phyloP scores from a whole-genome alignment of 2,113 vertebrate genomes.

The Camelus bactrianus region DNA sequence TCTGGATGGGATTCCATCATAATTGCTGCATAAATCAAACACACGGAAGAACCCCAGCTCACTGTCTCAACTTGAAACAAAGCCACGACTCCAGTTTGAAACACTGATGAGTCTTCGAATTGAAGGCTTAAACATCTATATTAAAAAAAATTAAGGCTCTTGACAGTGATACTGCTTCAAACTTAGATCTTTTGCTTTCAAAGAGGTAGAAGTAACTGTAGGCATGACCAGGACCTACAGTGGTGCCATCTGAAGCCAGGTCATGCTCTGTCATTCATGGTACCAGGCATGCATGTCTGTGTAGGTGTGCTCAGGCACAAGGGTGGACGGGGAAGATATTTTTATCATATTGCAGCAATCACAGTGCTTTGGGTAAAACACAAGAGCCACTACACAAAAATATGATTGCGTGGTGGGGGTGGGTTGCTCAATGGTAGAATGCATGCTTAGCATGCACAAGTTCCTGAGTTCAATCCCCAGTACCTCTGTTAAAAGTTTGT shows the following conservation, averaged over 20 bases:
- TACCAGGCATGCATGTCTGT: accelerated
- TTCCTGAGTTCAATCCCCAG: too few relatives aligned
- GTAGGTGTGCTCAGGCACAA: not conserved
- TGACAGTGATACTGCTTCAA: constrained; percentile 56
- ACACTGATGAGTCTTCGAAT: constrained; percentile 46
- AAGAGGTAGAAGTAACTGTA: constrained; percentile 50
- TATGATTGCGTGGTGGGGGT: not conserved
- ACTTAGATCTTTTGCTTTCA: constrained; percentile 38
- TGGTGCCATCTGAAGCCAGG: constrained; percentile 58
- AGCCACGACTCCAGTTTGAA: constrained; percentile 51
- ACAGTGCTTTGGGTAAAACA: not conserved
- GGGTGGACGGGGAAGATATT: not conserved
- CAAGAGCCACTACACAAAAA: constrained; percentile 10
- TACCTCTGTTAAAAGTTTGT: too few relatives aligned
- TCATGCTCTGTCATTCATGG: not conserved
- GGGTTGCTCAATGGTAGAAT: too few relatives aligned
- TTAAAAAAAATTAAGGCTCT: constrained; percentile 27
- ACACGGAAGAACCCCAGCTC: constrained; percentile 63
- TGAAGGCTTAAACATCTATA: constrained; percentile 54
- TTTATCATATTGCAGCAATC: not conserved
- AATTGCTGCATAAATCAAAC: constrained; percentile 79
- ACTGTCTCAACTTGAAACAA: constrained; percentile 60
- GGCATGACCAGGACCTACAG: constrained; percentile 47
- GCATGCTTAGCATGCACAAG: too few relatives aligned
- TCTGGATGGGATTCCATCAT: constrained; percentile 74